Base-by-base conservation (phyloP, 1,140 invertebrate species). In the Ostrea denselamellosa region DNA sequence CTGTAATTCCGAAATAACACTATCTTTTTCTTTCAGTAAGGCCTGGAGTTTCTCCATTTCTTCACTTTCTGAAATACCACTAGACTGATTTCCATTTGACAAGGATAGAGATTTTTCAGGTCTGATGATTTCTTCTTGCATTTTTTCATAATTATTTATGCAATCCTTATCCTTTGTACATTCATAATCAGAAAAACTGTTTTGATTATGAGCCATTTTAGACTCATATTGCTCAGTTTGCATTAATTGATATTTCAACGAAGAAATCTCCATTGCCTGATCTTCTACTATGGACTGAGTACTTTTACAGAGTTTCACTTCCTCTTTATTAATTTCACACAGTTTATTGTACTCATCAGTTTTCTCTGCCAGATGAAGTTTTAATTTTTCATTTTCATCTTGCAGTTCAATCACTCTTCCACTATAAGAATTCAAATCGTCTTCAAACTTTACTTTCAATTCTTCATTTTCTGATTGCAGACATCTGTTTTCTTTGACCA, bases 1-100 rank as follows among this genome's bases (percentile, higher is more conserved):
- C 82, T 94, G 92, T 54, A 94, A 83, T 44, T 94, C 92, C 10
- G 87, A 68, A n/a, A 94, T 93, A 22, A 93, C 90, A 22, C 90
- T 86, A 87, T 94, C 94, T 88, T 94, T 93, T 58, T 93, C 92
- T 62, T 89, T 86, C 8, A 94, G 51, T 19, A 91, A 85, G 22
- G 68, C 85, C 77, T 90, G 81, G 10, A 93, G 86, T 62, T 90
- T 86, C 83, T 93, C 91, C 71, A 93, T 85, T 71, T 93, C 89
- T 17, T 88, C 68, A 34, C 68, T 25, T 71, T 71, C 68, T 34
- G 28, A 8, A 71, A 71, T 25, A 28, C 44, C 8, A 87, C 86
- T 17, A 91, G 83, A 85, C 87, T 87, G 71, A 12, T 28, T 34
- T 28, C 68, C 68, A 71, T 86, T 87, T 62, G 87, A 44, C 58